Conservation (phyloP, 2,888 invertebrate species). For the Sialis fuliginosa region DNA sequence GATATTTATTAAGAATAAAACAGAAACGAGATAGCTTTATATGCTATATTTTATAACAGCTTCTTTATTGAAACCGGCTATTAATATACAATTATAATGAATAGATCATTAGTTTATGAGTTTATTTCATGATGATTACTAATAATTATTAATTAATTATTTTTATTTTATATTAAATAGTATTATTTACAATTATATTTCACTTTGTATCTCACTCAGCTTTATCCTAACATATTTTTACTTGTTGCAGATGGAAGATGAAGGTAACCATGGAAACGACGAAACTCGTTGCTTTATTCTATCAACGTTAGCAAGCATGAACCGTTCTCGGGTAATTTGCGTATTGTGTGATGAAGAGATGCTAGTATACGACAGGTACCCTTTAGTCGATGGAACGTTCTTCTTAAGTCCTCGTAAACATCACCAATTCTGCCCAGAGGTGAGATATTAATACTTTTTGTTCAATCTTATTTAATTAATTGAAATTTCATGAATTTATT, state of each 20-base stretch:
- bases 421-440: constrained; percentile 72
- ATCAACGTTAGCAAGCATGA: constrained; percentile 82
- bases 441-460: constrained; percentile 23
- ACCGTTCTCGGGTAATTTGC: constrained; percentile 70
- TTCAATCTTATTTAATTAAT: background rate
- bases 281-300: constrained; percentile 93
- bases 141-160: too few relatives aligned
- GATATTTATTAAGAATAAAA: too few relatives aligned
- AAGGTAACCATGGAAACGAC: constrained; percentile 95
- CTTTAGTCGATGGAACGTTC: constrained; percentile 93
- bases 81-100: too few relatives aligned
- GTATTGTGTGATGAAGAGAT: constrained; percentile 77
- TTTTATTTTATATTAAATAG: too few relatives aligned
- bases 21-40: too few relatives aligned
- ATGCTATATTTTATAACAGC: too few relatives aligned
- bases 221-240: constrained; percentile 6
- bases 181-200: too few relatives aligned
- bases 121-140: too few relatives aligned
- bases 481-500: background rate
- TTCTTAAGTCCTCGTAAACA: constrained; percentile 92
- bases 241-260: constrained; percentile 83
- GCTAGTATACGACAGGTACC: constrained; percentile 92
- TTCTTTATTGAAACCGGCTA: too few relatives aligned
- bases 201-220: background rate
- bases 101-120: too few relatives aligned